Conservation (phyloP, 2,797 vertebrate genomes). For the Heliangelus exortis region DNA sequence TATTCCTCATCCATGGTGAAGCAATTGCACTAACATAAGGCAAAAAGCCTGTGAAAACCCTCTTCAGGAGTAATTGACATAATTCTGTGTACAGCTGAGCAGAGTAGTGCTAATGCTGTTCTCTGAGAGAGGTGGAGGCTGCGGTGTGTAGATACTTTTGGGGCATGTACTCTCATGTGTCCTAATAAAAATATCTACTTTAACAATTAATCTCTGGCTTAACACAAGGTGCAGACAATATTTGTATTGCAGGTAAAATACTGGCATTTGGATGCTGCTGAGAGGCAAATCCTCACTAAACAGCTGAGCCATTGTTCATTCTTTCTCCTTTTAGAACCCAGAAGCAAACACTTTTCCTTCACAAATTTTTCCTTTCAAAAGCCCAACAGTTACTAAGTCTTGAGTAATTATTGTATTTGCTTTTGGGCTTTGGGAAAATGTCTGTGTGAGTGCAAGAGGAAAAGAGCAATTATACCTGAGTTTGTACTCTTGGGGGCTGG, state of each 20-base stretch:
- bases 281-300: not conserved
- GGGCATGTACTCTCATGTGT: not conserved
- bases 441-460: not conserved
- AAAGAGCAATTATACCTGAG: not conserved
- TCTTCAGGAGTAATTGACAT: not conserved
- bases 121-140: not conserved
- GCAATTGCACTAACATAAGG: not conserved
- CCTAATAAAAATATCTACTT: not conserved
- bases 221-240: not conserved
- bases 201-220: not conserved
- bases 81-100: not conserved
- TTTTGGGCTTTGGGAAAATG: not conserved
- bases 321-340: not conserved
- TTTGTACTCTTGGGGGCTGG: not conserved
- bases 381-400: not conserved
- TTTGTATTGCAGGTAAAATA: not conserved
- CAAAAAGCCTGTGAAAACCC: not conserved
- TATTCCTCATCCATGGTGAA: not conserved
- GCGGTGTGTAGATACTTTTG: accelerated
- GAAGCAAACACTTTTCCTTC: not conserved
- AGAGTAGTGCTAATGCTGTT: not conserved
- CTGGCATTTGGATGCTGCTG: not conserved
- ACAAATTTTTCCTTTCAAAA: not conserved
- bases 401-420: not conserved
- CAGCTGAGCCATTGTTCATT: not conserved